Base-by-base conservation (phyloP, 2,888 invertebrate genomes). In the Meiosimyza platycephala region DNA sequence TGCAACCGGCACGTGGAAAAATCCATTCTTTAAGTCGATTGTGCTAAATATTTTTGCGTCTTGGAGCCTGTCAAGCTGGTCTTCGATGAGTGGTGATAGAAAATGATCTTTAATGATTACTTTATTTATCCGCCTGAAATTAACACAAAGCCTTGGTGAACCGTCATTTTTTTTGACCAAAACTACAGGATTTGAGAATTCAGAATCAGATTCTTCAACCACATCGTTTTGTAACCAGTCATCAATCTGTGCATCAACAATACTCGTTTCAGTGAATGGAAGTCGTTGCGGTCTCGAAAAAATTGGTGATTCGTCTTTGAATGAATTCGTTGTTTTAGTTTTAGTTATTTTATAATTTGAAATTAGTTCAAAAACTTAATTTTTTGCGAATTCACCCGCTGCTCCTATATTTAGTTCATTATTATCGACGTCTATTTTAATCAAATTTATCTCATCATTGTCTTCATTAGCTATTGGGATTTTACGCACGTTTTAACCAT, bases 11-110 rank as follows among this genome's bases (percentile, higher is more conserved):
- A 78, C 74, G 62, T 78, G 78, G 33, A 78, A 78, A 40, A 80
- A 77, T 6, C 76, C 73, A 28, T 79, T 78, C 67, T 75, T 78
- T 7, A 79, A 52, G 47, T 78, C 78, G 6, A 77, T 75, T 6
- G 78, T 75, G 18, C n/a, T 22, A 22, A 22, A 22, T 22, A 22
- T 3, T 22, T 22, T 22, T 22, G 22, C 22, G 22, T 22, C 76
- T 77, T 59, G 75, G 1, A 78, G 59, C 3, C 72, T 57, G 47
- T 78, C 79, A 0, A 79, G 62, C 48, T 78, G 72, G 9, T 78
- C 78, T 40, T 79, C 76, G 1, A 78, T 77, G 4, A 77, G n/a
- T 0, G 76, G 73, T 13, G 72, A 22, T 18, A 66, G 73, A 63
- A 71, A 33, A 48, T 59, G 22, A 55, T 72, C 65, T 6, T 40